These are phyloP conservation scores for Tinea trinotella DNA, from an alignment of 2,888 invertebrate species.

Conservation along the genomic window DNA sequence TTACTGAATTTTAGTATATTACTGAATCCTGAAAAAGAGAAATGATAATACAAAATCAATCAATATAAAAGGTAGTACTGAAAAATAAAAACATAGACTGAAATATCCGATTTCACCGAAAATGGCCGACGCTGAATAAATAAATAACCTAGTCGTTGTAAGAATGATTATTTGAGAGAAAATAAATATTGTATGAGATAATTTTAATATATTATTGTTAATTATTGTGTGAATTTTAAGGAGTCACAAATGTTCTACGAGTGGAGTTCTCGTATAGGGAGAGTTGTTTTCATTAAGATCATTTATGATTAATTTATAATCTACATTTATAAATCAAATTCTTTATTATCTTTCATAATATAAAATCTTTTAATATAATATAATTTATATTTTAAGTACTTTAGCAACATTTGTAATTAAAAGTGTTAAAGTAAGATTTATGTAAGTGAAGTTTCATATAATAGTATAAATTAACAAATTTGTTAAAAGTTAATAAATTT, in stretches of 20 bases:
- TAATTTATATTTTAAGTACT: conserved; percentile 23
- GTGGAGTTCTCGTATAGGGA: too few relatives aligned
- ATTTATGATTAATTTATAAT: neutral
- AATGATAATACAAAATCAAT: too few relatives aligned
- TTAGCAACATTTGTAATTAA: conserved; percentile 27
- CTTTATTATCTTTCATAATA: neutral
- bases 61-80: too few relatives aligned
- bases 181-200: neutral
- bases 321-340: neutral
- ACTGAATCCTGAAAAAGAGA: too few relatives aligned
- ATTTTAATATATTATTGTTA: conserved; percentile 1
- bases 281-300: neutral
- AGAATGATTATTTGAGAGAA: conserved; percentile 6
- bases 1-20: too few relatives aligned
- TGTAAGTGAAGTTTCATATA: conserved; percentile 33
- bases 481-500: conserved; percentile 62
- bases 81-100: too few relatives aligned
- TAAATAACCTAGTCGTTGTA: conserved; percentile 2
- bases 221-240: neutral
- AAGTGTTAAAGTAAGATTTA: conserved; percentile 26
- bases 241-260: neutral
- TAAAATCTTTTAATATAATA: neutral
- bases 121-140: neutral
- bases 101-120: too few relatives aligned
- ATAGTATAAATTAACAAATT: conserved; percentile 46